phyloP scores from a whole-genome alignment of 2,113 vertebrate species.

The Calonectris borealis region DNA sequence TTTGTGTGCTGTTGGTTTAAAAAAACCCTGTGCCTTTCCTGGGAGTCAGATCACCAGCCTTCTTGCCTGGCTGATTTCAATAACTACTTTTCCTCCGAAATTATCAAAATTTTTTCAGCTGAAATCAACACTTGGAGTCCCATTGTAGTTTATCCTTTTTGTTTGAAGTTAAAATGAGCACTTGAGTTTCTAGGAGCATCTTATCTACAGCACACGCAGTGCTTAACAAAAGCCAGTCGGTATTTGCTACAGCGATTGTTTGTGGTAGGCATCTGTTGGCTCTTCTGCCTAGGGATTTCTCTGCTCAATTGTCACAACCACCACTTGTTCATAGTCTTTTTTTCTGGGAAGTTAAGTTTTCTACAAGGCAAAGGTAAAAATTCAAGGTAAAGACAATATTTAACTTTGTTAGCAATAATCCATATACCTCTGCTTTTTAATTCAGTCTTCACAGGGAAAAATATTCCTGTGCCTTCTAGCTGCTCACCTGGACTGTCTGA shows the following conservation, averaged over 20 bases:
- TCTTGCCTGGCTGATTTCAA: not conserved
- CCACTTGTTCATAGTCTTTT: not conserved
- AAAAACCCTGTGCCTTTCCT: not conserved
- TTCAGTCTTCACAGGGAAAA: not conserved
- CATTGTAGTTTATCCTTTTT: not conserved
- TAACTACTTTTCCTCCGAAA: not conserved
- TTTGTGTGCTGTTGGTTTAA: not conserved
- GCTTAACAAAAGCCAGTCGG: not conserved
- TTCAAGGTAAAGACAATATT: not conserved
- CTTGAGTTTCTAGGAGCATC: not conserved
- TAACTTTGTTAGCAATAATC: not conserved
- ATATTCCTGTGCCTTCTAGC: not conserved
- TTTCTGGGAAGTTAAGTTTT: not conserved
- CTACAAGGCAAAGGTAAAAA: not conserved
- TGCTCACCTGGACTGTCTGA: not conserved
- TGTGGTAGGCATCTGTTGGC: not conserved
- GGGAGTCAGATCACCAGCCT: not conserved
- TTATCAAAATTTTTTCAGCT: not conserved
- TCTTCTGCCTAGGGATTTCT: not conserved
- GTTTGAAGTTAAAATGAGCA: not conserved
- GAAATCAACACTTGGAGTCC: not conserved
- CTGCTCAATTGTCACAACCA: not conserved
- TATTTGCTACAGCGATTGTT: not conserved
- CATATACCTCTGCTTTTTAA: not conserved
- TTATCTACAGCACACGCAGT: rapidly evolving